Conservation (phyloP, 2,797 vertebrate genomes). For the Enteromius radiatus region DNA sequence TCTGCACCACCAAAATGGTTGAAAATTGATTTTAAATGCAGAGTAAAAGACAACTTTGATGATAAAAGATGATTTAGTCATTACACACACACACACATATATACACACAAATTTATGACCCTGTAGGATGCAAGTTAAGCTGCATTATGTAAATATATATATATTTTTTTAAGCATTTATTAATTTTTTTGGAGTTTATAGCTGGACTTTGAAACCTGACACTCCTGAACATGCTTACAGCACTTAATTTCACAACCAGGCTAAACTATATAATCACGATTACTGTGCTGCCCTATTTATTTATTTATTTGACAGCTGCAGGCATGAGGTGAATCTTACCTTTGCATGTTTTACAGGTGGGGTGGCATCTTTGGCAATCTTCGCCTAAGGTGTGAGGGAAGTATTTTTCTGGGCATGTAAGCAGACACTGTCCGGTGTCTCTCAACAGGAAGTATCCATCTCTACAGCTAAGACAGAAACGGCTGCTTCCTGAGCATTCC, state of each 20-base stretch:
- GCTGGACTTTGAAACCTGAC: too few relatives aligned
- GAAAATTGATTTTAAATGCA: neutral
- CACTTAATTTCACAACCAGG: too few relatives aligned
- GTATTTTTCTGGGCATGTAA: slow-evolving; percentile 49
- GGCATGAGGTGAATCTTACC: slow-evolving; percentile 22
- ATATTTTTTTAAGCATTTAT: too few relatives aligned
- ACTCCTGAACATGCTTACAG: too few relatives aligned
- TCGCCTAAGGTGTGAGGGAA: slow-evolving; percentile 6
- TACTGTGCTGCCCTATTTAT: too few relatives aligned
- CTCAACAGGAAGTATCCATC: slow-evolving; percentile 50
- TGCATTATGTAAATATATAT: too few relatives aligned
- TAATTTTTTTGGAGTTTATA: too few relatives aligned
- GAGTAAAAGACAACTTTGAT: neutral
- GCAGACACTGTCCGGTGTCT: slow-evolving; percentile 49
- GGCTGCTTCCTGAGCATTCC: slow-evolving; percentile 41
- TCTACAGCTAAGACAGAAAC: slow-evolving; percentile 54
- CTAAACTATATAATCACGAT: too few relatives aligned
- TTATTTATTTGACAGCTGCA: neutral
- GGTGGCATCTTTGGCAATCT: slow-evolving; percentile 55
- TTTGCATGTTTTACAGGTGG: slow-evolving; percentile 56
- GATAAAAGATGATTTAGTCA: neutral
- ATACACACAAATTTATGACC: too few relatives aligned
- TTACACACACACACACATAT: too few relatives aligned
- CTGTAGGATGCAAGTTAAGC: too few relatives aligned
- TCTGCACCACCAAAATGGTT: neutral